Evolutionary conservation across 1,140 invertebrate species (phyloP), one percentile per base, ranked within the genome.

Genomic region (Saccostrea glomerata): DNA sequence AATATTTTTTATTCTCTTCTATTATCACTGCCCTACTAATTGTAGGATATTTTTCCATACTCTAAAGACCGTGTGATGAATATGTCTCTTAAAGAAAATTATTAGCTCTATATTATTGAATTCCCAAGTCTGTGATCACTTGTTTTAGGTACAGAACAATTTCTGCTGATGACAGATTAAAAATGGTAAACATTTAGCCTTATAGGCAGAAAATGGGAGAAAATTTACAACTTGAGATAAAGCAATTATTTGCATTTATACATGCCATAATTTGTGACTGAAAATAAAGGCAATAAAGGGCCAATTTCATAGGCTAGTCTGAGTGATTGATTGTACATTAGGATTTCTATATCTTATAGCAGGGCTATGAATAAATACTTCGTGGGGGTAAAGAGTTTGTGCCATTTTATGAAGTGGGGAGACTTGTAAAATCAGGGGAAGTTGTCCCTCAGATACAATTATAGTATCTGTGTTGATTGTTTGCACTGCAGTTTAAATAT

Each of bases 201-300:
- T 77, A 25, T 25, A 30, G 25, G 70, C 70, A 77, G 70, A 77
- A 66, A 30, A 30, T 25, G 30, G 30, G 25, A 13, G 23, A 30
- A 30, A 30, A 77, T 77, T 77, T 77, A 77, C 70, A 77, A 77
- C 70, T 77, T 30, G 70, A 36, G 70, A 77, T 77, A 77, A 77
- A 77, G 70, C 70, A 77, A 77, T 77, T 77, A 77, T 77, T 77
- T 77, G 70, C 70, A 23, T 77, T 77, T 25, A 77, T 77, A 77
- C 70, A 77, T 77, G 70, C 70, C 70, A 77, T 77, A 77, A 77
- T 77, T 77, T 77, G 70, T 77, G 25, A 77, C 70, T 77, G 70
- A 77, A 77, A 77, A 77, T 77, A 77, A 77, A 77, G 70, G 70
- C 70, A 77, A 77, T 77, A 77, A 77, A 77, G 15, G 30, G 70